A percentile compares a stretch with the other conserved stretches of the same genome.
Evolutionary conservation across 1,140 invertebrate genomes (phyloP).

Genomic region (Dendroctonus ponderosae): DNA sequence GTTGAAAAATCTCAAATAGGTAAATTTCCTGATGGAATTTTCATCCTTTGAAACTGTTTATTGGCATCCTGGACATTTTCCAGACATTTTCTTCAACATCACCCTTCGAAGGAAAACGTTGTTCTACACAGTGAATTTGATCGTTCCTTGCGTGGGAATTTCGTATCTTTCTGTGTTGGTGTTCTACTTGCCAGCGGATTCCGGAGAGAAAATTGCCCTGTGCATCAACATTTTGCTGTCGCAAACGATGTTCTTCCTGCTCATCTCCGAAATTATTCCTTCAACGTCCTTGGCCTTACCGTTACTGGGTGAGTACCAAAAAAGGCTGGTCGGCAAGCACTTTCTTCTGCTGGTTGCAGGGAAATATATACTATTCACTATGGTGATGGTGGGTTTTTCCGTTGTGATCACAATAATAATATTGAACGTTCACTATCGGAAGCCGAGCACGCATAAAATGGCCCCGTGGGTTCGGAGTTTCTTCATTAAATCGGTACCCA

Average conservation of each 20-base stretch:
- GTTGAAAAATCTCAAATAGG: too few species aligned
- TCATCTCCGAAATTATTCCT: slow-evolving; percentile 97
- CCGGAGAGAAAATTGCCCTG: slow-evolving; percentile 96
- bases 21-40: too few species aligned
- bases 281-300: slow-evolving; percentile 96
- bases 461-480: slow-evolving; percentile 85
- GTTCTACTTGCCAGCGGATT: slow-evolving; percentile 97
- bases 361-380: slow-evolving; percentile 98
- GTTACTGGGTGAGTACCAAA: slow-evolving; percentile 67
- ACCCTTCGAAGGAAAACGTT: slow-evolving; percentile 91
- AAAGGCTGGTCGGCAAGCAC: not conserved
- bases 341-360: slow-evolving; percentile 6
- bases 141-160: slow-evolving; percentile 91
- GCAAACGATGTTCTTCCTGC: slow-evolving; percentile 98
- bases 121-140: slow-evolving; percentile 95
- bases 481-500: slow-evolving; percentile 84
- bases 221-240: slow-evolving; percentile 98
- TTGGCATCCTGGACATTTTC: slow-evolving; percentile 48
- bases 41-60: too few species aligned
- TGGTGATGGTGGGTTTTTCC: slow-evolving; percentile 94
- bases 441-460: slow-evolving; percentile 97
- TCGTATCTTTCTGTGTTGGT: slow-evolving; percentile 89
- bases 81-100: slow-evolving; percentile 98
- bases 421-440: slow-evolving; percentile 98
- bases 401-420: slow-evolving; percentile 97